Evolutionary conservation across 2,113 vertebrate genomes (phyloP).

Genomic region (Colaptes auratus): DNA sequence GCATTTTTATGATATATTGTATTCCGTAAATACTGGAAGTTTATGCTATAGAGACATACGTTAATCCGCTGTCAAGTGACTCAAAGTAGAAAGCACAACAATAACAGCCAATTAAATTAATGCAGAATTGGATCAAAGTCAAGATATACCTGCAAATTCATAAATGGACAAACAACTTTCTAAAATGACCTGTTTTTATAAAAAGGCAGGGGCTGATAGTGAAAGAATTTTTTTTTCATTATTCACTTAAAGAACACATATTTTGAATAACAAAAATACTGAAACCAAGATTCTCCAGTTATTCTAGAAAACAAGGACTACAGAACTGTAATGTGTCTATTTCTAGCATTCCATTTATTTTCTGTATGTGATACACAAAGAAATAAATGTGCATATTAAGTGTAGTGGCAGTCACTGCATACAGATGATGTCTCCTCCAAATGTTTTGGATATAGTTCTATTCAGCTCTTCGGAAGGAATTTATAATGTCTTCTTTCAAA

Average conservation of each 20-base stretch:
- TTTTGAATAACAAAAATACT: background rate
- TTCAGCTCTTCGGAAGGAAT: conserved; percentile 12
- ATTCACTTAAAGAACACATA: background rate
- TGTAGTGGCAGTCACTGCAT: background rate
- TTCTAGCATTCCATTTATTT: conserved; percentile 13
- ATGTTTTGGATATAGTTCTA: background rate
- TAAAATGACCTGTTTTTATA: background rate
- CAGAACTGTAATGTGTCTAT: background rate
- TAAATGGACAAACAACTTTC: background rate
- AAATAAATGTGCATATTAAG: background rate
- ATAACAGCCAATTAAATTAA: background rate
- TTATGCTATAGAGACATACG: background rate
- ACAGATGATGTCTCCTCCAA: background rate
- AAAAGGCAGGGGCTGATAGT: background rate
- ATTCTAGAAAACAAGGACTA: background rate
- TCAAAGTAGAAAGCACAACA: background rate
- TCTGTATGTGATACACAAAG: background rate
- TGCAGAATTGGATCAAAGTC: background rate
- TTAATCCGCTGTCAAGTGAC: background rate
- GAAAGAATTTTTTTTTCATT: background rate
- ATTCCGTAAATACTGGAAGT: background rate
- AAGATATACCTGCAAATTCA: background rate
- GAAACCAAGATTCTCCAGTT: background rate
- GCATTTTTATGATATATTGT: background rate
- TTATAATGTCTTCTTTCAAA: background rate